phyloP scores from a whole-genome alignment of 2,797 vertebrate genomes.

The Siniperca obscura region DNA sequence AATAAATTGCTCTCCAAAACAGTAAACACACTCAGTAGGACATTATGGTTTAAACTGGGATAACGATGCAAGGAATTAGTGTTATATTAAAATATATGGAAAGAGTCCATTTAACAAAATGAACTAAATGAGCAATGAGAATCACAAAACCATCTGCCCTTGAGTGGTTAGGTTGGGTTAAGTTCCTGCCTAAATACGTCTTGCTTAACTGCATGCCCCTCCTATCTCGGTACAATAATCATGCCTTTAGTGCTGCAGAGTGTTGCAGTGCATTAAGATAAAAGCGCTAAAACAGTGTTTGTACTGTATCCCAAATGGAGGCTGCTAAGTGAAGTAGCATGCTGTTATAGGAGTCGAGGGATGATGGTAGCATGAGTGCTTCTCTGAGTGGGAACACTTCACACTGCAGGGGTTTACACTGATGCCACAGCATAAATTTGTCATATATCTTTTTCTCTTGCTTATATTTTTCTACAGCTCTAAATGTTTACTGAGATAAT shows the following conservation, averaged over 20 bases:
- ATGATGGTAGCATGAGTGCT: slow-evolving; percentile 77
- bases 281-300: slow-evolving; percentile 82
- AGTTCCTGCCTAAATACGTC: slow-evolving; percentile 70
- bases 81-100: slow-evolving; percentile 72
- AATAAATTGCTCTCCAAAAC: slow-evolving; percentile 57
- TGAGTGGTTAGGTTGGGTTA: slow-evolving; percentile 52
- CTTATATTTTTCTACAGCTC: slow-evolving; percentile 2
- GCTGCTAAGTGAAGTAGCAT: slow-evolving; percentile 81
- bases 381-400: slow-evolving; percentile 79
- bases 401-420: slow-evolving; percentile 72
- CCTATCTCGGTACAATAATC: slow-evolving; percentile 71
- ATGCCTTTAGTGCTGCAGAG: slow-evolving; percentile 68
- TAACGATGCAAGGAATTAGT: slow-evolving; percentile 69
- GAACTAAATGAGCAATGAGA: slow-evolving; percentile 59
- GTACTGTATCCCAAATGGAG: slow-evolving; percentile 80
- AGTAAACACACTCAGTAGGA: slow-evolving; percentile 72
- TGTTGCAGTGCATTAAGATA: slow-evolving; percentile 81
- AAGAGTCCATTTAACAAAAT: slow-evolving; percentile 67
- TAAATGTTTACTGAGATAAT: slow-evolving; percentile 57
- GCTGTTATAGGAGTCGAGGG: slow-evolving; percentile 77
- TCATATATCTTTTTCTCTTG: slow-evolving; percentile 54
- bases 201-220: slow-evolving; percentile 61
- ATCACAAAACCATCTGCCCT: slow-evolving; percentile 62
- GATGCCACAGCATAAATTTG: slow-evolving; percentile 68
- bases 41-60: slow-evolving; percentile 61